Base-by-base conservation (phyloP, 2,888 invertebrate genomes). In the Argyresthia albistria region DNA sequence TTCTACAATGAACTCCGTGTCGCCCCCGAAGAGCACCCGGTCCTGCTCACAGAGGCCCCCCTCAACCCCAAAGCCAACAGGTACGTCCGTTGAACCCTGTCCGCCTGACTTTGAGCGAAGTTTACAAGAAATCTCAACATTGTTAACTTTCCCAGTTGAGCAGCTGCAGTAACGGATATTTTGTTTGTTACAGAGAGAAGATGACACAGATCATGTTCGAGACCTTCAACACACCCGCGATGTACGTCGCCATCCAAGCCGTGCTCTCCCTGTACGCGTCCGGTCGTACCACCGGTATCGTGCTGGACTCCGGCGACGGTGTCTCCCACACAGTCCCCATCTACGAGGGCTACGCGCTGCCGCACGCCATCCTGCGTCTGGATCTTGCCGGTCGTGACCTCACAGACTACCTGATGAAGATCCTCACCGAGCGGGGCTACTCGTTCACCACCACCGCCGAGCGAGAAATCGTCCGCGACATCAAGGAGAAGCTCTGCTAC, bases 1-100 rank as follows among this genome's bases (percentile, higher is more conserved):
- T 97, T 97, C 93, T 98, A 98, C 94, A 97, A 98, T 80, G 97
- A 97, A 86, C 91, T 98, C 76, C 93, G 97, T 86, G 97, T 97
- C 53, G 97, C 97, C 53, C 97, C 97, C 58, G 97, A 95, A 80
- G 95, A 96, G 76, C 95, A 96, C 88, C 95, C 95, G 60, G 95
- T 95, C 59, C 90, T 95, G 65, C 90, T 95, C 68, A 95, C 95
- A 54, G 95, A 96, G 84, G 95, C 95, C 51, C 95, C 96, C 59
- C 90, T 95, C 67, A 96, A 95, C 84, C 95, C 95, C 60, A 95
- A 95, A 79, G 95, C 95, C 66, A 95, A 95, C 89, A 91, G 89
- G 78, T 80, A 64, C 57, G 71, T 65, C 8, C 54, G 11, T n/a
- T 25, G 37, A 35, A n/a, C 39, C 39, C 10, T 11, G 12, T 42